Percentiles rank a stretch among this genome's conserved stretches.
These are phyloP conservation scores for Uloborus plumipes DNA, from an alignment of 2,888 invertebrate genomes.

Conservation along the genomic window DNA sequence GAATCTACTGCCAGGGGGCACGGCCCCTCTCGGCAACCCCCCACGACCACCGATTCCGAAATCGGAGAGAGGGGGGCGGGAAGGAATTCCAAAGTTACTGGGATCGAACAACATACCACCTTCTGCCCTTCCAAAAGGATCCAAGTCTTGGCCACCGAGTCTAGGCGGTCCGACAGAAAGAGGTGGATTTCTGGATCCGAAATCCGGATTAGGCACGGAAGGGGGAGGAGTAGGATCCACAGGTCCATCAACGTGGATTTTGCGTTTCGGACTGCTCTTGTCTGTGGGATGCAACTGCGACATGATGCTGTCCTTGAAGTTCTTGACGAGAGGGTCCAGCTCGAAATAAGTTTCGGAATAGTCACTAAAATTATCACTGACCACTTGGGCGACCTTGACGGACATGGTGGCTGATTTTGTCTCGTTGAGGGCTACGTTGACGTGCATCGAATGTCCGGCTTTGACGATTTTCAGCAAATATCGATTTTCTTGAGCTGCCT, in stretches of 20 bases:
- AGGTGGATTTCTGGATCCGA: neutral
- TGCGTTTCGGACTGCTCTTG: neutral
- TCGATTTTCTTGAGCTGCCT: neutral
- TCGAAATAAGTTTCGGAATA: constrained; percentile 30
- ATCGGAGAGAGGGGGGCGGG: neutral
- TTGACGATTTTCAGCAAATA: constrained; percentile 34
- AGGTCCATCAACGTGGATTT: neutral
- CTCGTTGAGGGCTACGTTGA: constrained; percentile 33
- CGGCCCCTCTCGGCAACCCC: constrained; percentile 36
- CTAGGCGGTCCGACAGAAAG: constrained; percentile 5
- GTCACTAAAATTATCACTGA: constrained; percentile 18
- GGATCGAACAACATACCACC: constrained; percentile 50
- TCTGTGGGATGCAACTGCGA: constrained; percentile 6
- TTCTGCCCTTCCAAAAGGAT: constrained; percentile 25
- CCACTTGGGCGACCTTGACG: constrained; percentile 4
- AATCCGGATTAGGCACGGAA: neutral
- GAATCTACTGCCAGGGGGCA: constrained; percentile 56
- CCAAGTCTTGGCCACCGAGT: constrained; percentile 34
- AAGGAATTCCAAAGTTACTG: constrained; percentile 1
- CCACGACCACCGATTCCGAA: constrained; percentile 13
- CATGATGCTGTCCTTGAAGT: constrained; percentile 21
- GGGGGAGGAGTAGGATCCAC: neutral
- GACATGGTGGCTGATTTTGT: constrained; percentile 22
- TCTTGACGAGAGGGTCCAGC: constrained; percentile 1
- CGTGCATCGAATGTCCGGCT: constrained; percentile 28